These are phyloP conservation scores for Cecidostiba fungosa DNA, from an alignment of 2,888 invertebrate genomes.

Conservation along the genomic window DNA sequence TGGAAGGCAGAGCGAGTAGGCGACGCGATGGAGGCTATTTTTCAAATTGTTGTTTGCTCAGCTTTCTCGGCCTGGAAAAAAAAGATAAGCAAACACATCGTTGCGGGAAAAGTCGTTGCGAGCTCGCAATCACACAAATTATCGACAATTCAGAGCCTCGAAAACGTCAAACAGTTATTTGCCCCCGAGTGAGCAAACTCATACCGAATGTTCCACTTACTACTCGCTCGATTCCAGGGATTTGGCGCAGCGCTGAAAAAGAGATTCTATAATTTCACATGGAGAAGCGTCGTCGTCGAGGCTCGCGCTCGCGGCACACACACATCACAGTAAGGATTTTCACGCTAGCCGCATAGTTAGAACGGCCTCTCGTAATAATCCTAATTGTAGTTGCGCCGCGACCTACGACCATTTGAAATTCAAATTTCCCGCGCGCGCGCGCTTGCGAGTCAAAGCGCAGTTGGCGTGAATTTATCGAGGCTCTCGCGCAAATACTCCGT, in stretches of 20 bases:
- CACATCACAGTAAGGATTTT: conserved; percentile 16
- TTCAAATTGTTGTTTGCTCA: conserved; percentile 11
- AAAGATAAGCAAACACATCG: conserved; percentile 2
- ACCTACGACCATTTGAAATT: conserved; percentile 57
- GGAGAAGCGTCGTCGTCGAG: conserved; percentile 14
- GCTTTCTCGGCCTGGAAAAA: neutral
- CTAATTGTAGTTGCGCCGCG: conserved; percentile 53
- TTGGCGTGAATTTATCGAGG: conserved; percentile 32
- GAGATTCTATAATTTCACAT: conserved; percentile 44
- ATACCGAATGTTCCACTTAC: conserved; percentile 53
- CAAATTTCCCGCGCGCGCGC: conserved; percentile 32
- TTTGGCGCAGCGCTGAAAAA: conserved; percentile 20
- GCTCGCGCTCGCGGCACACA: too few relatives aligned
- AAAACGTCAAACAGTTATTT: conserved; percentile 59
- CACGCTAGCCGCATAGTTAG: conserved; percentile 35
- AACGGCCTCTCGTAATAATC: conserved; percentile 46
- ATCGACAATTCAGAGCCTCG: conserved; percentile 48
- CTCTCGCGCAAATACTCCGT: neutral
- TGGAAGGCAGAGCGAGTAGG: neutral
- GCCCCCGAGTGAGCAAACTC: conserved; percentile 50
- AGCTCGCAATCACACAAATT: conserved; percentile 54
- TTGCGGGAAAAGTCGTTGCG: neutral
- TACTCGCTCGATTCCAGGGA: conserved; percentile 48
- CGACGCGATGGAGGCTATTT: neutral
- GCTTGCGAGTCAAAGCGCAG: conserved; percentile 32